Conservation (phyloP, 2,888 invertebrate genomes). For the Scaeva pyrastri region DNA sequence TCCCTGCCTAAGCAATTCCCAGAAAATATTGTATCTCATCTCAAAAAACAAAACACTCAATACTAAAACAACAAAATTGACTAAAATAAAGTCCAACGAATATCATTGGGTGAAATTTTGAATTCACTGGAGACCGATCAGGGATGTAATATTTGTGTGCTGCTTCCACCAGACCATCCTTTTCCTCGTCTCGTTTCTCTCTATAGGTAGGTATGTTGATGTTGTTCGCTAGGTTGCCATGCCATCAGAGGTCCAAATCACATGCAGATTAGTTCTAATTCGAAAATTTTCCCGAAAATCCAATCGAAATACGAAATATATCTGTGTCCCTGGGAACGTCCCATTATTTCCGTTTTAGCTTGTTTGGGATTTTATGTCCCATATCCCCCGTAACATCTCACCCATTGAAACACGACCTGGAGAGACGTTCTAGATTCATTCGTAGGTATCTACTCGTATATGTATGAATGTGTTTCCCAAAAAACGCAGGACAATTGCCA, state of each 20-base stretch:
- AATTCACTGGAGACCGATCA: slow-evolving; percentile 74
- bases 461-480: slow-evolving; percentile 25
- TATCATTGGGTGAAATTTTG: slow-evolving; percentile 61
- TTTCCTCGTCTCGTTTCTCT: slow-evolving; percentile 18
- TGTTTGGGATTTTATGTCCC: slow-evolving; percentile 60
- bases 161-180: slow-evolving; percentile 18
- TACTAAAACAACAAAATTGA: not conserved
- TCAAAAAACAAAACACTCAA: not conserved
- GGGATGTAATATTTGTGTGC: slow-evolving; percentile 5
- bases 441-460: not conserved
- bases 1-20: slow-evolving; percentile 43
- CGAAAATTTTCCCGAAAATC: slow-evolving; percentile 70
- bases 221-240: not conserved
- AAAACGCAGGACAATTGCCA: slow-evolving; percentile 69
- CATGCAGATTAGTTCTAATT: slow-evolving; percentile 76
- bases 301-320: slow-evolving; percentile 73
- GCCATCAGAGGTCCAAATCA: slow-evolving; percentile 64
- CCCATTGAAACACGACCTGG: slow-evolving; percentile 3
- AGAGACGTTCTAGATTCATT: slow-evolving; percentile 44
- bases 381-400: not conserved
- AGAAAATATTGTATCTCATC: slow-evolving; percentile 15
- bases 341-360: slow-evolving; percentile 72
- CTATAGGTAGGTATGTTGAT: slow-evolving; percentile 5
- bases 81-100: slow-evolving; percentile 62
- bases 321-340: slow-evolving; percentile 69